Percentiles rank a stretch among this genome's conserved stretches.
phyloP scores from a whole-genome alignment of 2,888 invertebrate species.

The Vanessa cardui region DNA sequence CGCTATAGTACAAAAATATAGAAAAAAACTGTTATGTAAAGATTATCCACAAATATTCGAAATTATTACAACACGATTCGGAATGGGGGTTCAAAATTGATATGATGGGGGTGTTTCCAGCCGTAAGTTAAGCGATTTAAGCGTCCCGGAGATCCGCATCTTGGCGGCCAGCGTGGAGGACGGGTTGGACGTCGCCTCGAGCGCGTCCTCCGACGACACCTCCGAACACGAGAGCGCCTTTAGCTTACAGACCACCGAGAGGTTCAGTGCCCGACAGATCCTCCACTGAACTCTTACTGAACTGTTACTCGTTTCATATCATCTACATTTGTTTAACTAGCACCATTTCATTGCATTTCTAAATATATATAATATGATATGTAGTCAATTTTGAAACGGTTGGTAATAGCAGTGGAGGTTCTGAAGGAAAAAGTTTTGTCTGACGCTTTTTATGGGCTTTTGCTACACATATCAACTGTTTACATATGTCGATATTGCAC shows the following conservation, averaged over 20 bases:
- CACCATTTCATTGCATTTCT: neutral
- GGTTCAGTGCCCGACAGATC: slow-evolving; percentile 56
- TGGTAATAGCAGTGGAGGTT: slow-evolving; percentile 37
- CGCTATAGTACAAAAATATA: neutral
- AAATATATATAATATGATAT: too few relatives aligned
- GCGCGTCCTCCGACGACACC: slow-evolving; percentile 57
- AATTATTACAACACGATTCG: neutral
- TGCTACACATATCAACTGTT: slow-evolving; percentile 15
- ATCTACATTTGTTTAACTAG: too few relatives aligned
- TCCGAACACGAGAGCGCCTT: slow-evolving; percentile 81
- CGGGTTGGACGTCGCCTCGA: slow-evolving; percentile 83
- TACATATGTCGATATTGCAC: slow-evolving; percentile 11
- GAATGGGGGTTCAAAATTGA: slow-evolving; percentile 31
- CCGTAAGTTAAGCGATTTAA: slow-evolving; percentile 88
- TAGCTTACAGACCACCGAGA: slow-evolving; percentile 75
- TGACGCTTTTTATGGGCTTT: slow-evolving; percentile 55
- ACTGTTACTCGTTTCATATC: slow-evolving; percentile 3
- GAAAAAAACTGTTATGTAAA: too few relatives aligned
- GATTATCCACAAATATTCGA: neutral
- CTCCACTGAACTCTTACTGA: slow-evolving; percentile 42
- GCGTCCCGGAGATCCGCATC: slow-evolving; percentile 91
- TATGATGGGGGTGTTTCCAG: slow-evolving; percentile 67
- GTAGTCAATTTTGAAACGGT: neutral
- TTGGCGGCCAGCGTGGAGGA: slow-evolving; percentile 92
- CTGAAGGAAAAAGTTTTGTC: slow-evolving; percentile 47